phyloP scores from a whole-genome alignment of 2,113 vertebrate genomes.

The Castor canadensis region DNA sequence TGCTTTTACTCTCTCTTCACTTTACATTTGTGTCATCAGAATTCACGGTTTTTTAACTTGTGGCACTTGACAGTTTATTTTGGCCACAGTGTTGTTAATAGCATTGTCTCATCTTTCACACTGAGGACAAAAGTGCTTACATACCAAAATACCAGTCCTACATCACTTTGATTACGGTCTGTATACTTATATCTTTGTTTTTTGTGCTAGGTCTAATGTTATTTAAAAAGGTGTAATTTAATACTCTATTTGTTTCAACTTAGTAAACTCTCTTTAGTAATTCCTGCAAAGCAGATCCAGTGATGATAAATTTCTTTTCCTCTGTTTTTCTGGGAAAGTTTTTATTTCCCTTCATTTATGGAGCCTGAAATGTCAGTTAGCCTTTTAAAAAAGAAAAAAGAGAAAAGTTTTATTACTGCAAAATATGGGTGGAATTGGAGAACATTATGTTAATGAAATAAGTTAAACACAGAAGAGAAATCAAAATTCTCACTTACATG shows the following conservation, averaged over 20 bases:
- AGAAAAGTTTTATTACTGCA: not conserved
- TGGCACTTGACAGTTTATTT: too few relatives aligned
- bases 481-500: not conserved
- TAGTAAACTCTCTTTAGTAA: not conserved
- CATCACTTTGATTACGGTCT: not conserved
- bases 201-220: not conserved
- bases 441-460: not conserved
- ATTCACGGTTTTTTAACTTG: too few relatives aligned
- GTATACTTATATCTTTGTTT: not conserved
- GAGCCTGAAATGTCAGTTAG: not conserved
- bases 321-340: too few relatives aligned
- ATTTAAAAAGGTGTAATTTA: too few relatives aligned
- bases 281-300: not conserved
- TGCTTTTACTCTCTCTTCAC: too few relatives aligned
- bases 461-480: too few relatives aligned
- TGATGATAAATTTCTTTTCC: not conserved
- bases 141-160: too few relatives aligned
- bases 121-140: too few relatives aligned
- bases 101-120: too few relatives aligned
- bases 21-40: too few relatives aligned
- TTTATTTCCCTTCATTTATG: not conserved
- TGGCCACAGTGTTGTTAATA: too few relatives aligned
- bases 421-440: not conserved
- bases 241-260: not conserved
- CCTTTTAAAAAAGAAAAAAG: not conserved